Conservation (phyloP, 37 sponge, comb jelly and placozoan species). For the Axinella damicornis region DNA sequence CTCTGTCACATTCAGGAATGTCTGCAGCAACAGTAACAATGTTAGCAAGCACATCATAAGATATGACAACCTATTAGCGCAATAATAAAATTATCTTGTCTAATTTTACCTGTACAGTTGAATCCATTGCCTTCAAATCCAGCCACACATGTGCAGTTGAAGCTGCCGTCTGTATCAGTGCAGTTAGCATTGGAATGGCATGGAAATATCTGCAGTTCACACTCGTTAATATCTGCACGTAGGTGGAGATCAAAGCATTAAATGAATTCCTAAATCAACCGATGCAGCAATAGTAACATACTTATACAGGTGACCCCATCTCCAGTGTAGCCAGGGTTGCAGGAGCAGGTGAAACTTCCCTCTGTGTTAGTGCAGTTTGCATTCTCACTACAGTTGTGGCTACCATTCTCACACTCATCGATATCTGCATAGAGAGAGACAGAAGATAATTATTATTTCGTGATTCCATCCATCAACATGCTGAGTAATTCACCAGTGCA, state of each 20-base stretch:
- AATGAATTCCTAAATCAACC: no score
- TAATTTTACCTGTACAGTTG: not conserved
- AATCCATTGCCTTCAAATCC: constrained; percentile 26
- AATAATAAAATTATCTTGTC: not conserved
- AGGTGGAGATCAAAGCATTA: not conserved
- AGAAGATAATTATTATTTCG: no score
- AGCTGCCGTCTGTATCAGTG: not conserved
- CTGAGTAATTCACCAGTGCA: constrained; percentile 1
- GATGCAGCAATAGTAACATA: not conserved
- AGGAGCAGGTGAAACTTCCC: constrained; percentile 39
- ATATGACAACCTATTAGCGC: no score
- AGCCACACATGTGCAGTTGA: constrained; percentile 34
- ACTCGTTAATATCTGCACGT: not conserved
- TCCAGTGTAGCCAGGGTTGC: constrained; percentile 49
- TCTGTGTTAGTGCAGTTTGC: constrained; percentile 49
- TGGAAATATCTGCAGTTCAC: not conserved
- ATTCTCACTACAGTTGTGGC: constrained; percentile 31
- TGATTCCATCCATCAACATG: no score
- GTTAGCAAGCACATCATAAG: not conserved
- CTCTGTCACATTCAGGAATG: constrained; percentile 36
- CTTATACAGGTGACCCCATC: constrained; percentile 3
- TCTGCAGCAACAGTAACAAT: not conserved
- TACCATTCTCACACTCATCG: constrained; percentile 61
- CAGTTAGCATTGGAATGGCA: no score
- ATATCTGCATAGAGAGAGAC: constrained; percentile 33